Evolutionary conservation across 2,113 vertebrate genomes (phyloP).

Genomic region (Mionectes macconnelli): DNA sequence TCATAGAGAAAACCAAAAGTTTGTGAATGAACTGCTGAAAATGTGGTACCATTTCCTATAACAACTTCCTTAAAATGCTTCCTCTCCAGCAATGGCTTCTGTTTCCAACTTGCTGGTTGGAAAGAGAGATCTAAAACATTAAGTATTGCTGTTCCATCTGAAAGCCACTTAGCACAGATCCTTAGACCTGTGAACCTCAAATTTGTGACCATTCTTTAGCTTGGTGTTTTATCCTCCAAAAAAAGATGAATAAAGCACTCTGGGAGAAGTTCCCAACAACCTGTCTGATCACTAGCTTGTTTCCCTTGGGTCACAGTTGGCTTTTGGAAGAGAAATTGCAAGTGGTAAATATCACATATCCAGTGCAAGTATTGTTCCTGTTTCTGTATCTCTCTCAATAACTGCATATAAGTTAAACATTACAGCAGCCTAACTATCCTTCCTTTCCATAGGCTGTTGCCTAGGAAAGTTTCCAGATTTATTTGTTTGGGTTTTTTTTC

Average conservation of each 20-base stretch:
- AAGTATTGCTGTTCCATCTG: background rate
- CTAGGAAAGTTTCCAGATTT: background rate
- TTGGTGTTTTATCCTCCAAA: background rate
- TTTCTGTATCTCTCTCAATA: background rate
- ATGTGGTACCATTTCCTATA: background rate
- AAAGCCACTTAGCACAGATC: background rate
- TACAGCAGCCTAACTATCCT: background rate
- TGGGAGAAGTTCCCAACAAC: background rate
- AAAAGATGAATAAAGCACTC: background rate
- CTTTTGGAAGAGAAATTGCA: background rate
- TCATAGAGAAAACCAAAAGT: background rate
- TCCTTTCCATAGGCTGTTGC: background rate
- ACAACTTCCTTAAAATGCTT: background rate
- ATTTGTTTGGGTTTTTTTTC: too few species aligned
- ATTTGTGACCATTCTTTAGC: background rate
- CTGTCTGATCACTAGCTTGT: background rate
- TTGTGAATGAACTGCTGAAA: background rate
- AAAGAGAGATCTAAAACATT: background rate
- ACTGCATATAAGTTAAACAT: background rate
- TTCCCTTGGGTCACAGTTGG: background rate
- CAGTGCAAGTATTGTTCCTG: background rate
- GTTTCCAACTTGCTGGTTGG: background rate
- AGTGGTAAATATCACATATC: background rate
- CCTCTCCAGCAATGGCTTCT: background rate
- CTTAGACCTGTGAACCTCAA: background rate